A percentile compares a stretch with the other conserved stretches of the same genome.
Evolutionary conservation across 2,113 vertebrate species (phyloP).

Genomic region (Eudyptes chrysolophus): DNA sequence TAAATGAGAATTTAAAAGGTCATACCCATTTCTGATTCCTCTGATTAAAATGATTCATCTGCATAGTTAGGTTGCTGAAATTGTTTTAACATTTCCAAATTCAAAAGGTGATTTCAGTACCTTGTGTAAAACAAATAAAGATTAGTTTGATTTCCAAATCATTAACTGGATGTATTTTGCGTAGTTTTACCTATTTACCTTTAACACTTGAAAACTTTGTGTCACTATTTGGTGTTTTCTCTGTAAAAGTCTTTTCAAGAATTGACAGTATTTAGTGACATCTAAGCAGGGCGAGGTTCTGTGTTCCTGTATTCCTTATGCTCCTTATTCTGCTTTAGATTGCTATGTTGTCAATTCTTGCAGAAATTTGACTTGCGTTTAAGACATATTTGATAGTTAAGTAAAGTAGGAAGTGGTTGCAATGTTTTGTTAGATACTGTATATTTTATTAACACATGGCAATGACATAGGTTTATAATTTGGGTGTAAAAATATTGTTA

Average conservation of each 20-base stretch:
- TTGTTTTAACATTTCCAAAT: constrained; percentile 22
- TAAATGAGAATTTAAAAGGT: constrained; percentile 19
- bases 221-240: background rate
- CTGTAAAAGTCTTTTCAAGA: background rate
- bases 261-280: background rate
- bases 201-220: background rate
- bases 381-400: background rate
- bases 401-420: background rate
- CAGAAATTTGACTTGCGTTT: background rate
- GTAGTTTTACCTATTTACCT: background rate
- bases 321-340: background rate
- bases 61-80: background rate
- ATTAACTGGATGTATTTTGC: background rate
- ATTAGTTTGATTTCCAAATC: background rate
- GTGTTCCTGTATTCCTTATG: background rate
- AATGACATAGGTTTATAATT: background rate
- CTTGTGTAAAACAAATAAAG: background rate
- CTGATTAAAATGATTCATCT: constrained; percentile 15
- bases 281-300: background rate
- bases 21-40: background rate
- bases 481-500: background rate
- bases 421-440: background rate
- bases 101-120: background rate
- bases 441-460: background rate
- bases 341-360: background rate